Percentiles rank a stretch among this genome's conserved stretches.
Evolutionary conservation across 2,888 invertebrate genomes (phyloP).

Genomic region (Endotricha flammealis): DNA sequence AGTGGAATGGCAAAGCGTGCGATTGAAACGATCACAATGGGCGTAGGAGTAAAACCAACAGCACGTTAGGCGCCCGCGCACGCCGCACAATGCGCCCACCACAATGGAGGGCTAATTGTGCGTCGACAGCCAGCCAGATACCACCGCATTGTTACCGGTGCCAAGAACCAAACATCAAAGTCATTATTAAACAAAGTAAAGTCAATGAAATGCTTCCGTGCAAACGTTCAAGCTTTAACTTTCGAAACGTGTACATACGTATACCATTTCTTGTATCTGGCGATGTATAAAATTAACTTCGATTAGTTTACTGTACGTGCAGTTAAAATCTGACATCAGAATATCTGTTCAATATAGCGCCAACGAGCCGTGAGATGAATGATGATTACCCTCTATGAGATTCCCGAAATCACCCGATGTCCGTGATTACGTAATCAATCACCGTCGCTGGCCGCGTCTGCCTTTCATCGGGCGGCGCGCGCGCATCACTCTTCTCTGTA

Average conservation of each 20-base stretch:
- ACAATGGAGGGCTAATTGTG: constrained; percentile 73
- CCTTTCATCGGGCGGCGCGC: constrained; percentile 65
- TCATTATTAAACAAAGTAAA: constrained; percentile 31
- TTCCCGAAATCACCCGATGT: constrained; percentile 65
- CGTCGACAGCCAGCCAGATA: constrained; percentile 60
- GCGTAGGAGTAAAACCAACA: constrained; percentile 71
- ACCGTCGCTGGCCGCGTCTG: constrained; percentile 60
- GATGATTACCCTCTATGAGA: constrained; percentile 70
- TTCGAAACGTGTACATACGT: constrained; percentile 24
- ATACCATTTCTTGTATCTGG: constrained; percentile 30
- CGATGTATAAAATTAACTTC: constrained; percentile 45
- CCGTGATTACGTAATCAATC: constrained; percentile 76
- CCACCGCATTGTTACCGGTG: constrained; percentile 46
- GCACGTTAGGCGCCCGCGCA: constrained; percentile 36
- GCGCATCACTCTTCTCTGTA: constrained; percentile 57
- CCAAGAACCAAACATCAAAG: constrained; percentile 34
- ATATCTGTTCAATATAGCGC: constrained; percentile 44
- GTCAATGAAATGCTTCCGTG: constrained; percentile 16
- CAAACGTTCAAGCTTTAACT: too few species aligned
- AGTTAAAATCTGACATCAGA: constrained; percentile 38
- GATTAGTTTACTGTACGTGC: constrained; percentile 37
- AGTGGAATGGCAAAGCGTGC: constrained; percentile 53
- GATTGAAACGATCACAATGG: constrained; percentile 61
- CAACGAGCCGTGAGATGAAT: constrained; percentile 70
- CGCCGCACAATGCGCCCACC: constrained; percentile 46